Evolutionary conservation across 1,140 invertebrate species (phyloP), one percentile per base, ranked within the genome.

Genomic region (Magallana angulata): DNA sequence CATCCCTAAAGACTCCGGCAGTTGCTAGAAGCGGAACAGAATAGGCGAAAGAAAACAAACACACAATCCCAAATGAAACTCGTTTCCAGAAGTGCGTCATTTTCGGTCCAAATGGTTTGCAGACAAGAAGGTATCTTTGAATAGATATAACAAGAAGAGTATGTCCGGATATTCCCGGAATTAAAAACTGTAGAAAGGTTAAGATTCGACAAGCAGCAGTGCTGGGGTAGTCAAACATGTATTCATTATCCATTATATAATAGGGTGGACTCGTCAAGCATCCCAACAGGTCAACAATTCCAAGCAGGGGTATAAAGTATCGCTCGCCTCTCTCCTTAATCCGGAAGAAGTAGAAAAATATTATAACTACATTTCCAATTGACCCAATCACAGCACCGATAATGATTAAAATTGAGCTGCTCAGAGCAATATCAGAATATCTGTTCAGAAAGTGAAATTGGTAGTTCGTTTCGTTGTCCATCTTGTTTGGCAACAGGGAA

Each of bases 291-390:
- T 83, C 81, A 7, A 87, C 59, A 56, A 83, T 57, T 0, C 80
- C 86, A 9, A 83, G 30, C 57, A 83, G 14, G n/a, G 86, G 80
- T 14, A 83, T 64, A 8, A 87, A 87, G n/a, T 83, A 87, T 3
- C 86, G 24, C 8, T 76, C 68, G 8, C 80, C 71, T 82, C 30
- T 82, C 30, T 59, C 85, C 30, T 85, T 85, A 57, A 86, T 48
- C 7, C 71, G 68, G n/a, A 86, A 59, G 9, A 36, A 60, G 71
- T 86, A 86, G 24, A 86, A 76, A 30, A 36, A 30, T 9, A 76
- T 76, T 4, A 36, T 76, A 7, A 30, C 7, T 9, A 1, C 8
- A 30, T 76, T 76, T 36, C 68, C 68, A 4, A 36, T 76, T 8
- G 12, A 12, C 6, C 68, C 68, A 11, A 76, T 30, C 2, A 36